Conservation (phyloP, 1,140 invertebrate genomes). For the Pseudachorutes palmiensis region DNA sequence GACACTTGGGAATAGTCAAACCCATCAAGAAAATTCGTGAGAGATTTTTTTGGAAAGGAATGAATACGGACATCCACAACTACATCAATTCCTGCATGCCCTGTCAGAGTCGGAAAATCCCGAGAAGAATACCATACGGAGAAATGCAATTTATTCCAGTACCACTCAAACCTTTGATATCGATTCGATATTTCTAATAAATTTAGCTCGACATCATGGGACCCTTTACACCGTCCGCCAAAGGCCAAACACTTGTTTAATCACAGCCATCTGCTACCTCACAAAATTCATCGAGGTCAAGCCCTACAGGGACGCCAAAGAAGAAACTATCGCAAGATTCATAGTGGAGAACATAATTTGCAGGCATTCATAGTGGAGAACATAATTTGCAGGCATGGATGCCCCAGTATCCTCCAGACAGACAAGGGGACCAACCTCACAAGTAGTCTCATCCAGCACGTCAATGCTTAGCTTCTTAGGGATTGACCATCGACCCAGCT, state of each 20-base stretch:
- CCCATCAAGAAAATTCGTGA: not conserved
- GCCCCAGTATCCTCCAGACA: constrained; percentile 1
- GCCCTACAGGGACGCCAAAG: not conserved
- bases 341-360: constrained; percentile 14
- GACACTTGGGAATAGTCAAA: constrained; percentile 4
- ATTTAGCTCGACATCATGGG: constrained; percentile 14
- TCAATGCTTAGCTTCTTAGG: constrained; percentile 15
- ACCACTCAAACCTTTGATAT: not conserved
- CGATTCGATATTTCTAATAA: too few species aligned
- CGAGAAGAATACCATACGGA: not conserved
- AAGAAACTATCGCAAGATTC: constrained; percentile 17
- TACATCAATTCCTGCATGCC: not conserved
- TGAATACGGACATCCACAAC: not conserved
- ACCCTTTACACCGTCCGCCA: not conserved
- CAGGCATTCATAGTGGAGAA: constrained; percentile 15
- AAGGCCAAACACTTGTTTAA: constrained; percentile 5
- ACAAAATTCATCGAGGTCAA: constrained; percentile 6
- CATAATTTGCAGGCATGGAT: constrained; percentile 3
- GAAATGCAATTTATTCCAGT: not conserved
- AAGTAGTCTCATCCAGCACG: not conserved
- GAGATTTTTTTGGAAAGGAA: constrained; percentile 8
- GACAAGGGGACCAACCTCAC: constrained; percentile 13
- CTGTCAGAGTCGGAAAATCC: constrained; percentile 13
- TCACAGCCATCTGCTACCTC: not conserved
- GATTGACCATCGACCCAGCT: not conserved